Percentiles rank a stretch among this genome's conserved stretches.
phyloP scores from a whole-genome alignment of 2,888 invertebrate species.

The Pristionchus fissidentatus region DNA sequence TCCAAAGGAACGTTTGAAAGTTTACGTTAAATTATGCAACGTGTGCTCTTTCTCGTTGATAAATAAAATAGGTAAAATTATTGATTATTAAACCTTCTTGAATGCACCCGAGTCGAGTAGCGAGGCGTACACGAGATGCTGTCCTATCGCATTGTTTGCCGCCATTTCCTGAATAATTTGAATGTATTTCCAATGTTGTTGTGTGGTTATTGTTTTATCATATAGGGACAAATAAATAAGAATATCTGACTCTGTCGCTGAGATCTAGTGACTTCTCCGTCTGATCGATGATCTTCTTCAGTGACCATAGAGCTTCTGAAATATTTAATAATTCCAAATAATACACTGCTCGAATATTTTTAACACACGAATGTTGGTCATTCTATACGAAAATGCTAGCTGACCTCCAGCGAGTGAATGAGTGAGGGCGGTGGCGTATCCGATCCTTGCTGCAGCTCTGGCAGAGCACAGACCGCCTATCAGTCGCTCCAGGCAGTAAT shows the following conservation, averaged over 20 bases:
- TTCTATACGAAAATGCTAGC: neutral
- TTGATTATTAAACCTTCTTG: conserved; percentile 41
- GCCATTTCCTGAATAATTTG: conserved; percentile 53
- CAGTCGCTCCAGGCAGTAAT: conserved; percentile 59
- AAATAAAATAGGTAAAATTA: neutral
- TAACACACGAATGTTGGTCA: neutral
- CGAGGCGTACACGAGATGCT: conserved; percentile 55
- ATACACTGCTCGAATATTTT: conserved; percentile 51
- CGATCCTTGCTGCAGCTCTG: conserved; percentile 61
- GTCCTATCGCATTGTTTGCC: conserved; percentile 56
- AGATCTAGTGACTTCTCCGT: conserved; percentile 61
- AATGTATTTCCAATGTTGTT: too few relatives aligned
- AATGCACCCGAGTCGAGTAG: conserved; percentile 47
- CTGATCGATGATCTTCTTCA: conserved; percentile 54
- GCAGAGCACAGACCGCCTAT: conserved; percentile 58
- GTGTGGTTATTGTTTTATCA: too few relatives aligned
- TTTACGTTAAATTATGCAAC: too few relatives aligned
- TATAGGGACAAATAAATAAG: too few relatives aligned
- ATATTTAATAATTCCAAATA: conserved; percentile 48
- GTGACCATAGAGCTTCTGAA: conserved; percentile 52
- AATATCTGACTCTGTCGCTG: conserved; percentile 51
- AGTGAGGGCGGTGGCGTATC: conserved; percentile 49
- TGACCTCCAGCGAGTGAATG: conserved; percentile 22
- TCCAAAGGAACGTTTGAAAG: too few relatives aligned
- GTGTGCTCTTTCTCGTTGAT: too few relatives aligned